These are phyloP conservation scores for Steinernema scapterisci DNA, from an alignment of 2,888 invertebrate species.

Conservation along the genomic window DNA sequence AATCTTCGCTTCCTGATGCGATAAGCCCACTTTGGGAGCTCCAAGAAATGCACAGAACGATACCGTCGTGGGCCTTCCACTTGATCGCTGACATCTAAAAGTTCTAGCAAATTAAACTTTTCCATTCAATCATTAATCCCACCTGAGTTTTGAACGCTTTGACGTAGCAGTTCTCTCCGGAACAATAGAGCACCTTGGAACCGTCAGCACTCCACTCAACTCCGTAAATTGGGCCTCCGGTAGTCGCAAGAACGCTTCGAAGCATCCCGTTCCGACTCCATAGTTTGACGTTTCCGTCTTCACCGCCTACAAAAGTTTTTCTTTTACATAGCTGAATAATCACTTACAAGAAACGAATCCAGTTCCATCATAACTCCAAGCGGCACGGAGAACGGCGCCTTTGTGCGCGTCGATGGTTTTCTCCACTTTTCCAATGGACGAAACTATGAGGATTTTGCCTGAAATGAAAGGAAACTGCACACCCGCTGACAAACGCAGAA, in stretches of 20 bases:
- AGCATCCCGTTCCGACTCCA: conserved; percentile 92
- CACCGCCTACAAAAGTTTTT: conserved; percentile 75
- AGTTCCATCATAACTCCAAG: conserved; percentile 93
- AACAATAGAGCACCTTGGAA: conserved; percentile 71
- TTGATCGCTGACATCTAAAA: conserved; percentile 55
- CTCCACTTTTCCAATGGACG: conserved; percentile 87
- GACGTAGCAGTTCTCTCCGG: conserved; percentile 73
- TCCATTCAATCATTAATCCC: not conserved
- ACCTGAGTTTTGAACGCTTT: conserved; percentile 72
- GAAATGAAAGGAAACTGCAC: conserved; percentile 37
- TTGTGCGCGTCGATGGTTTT: conserved; percentile 89
- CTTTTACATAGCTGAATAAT: not conserved
- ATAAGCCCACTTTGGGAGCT: conserved; percentile 70
- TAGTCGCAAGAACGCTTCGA: conserved; percentile 83
- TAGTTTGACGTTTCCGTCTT: conserved; percentile 93
- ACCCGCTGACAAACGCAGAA: no score
- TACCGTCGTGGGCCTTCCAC: conserved; percentile 95
- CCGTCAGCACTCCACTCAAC: conserved; percentile 59
- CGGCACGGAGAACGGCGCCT: conserved; percentile 80
- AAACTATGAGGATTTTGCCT: conserved; percentile 85
- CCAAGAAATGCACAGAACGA: conserved; percentile 79
- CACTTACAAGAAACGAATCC: conserved; percentile 83
- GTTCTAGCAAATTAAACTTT: conserved; percentile 69
- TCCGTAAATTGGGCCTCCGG: conserved; percentile 48
- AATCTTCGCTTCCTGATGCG: conserved; percentile 77